A percentile compares a stretch with the other conserved stretches of the same genome.
Conservation (phyloP, 1,140 invertebrate genomes). For the Agraylea sexmaculata region DNA sequence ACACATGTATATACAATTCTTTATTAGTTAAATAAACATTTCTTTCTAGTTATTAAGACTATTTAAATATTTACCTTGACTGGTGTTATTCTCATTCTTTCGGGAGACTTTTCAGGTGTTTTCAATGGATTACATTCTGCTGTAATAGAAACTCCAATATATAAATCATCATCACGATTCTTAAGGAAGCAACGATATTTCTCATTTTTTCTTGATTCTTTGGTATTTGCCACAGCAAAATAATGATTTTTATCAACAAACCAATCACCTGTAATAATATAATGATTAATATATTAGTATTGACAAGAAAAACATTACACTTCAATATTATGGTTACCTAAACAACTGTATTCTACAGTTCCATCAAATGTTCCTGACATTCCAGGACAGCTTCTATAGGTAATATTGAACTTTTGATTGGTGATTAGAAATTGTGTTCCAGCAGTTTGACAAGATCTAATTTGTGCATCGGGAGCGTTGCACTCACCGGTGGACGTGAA, state of each 20-base stretch:
- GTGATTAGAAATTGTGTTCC: slow-evolving; percentile 92
- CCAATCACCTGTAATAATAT: slow-evolving; percentile 60
- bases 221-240: slow-evolving; percentile 88
- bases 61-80: slow-evolving; percentile 41
- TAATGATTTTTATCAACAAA: slow-evolving; percentile 91
- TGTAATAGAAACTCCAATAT: slow-evolving; percentile 81
- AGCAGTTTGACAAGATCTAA: slow-evolving; percentile 88
- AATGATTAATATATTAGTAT: background rate
- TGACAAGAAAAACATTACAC: background rate
- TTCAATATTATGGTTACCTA: slow-evolving; percentile 41
- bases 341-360: slow-evolving; percentile 83
- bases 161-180: slow-evolving; percentile 87
- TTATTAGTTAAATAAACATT: background rate
- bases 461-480: slow-evolving; percentile 72
- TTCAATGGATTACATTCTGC: slow-evolving; percentile 85
- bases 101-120: slow-evolving; percentile 85
- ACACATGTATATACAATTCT: no score
- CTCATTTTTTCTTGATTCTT: slow-evolving; percentile 87
- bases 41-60: background rate
- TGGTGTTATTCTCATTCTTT: slow-evolving; percentile 76
- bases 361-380: slow-evolving; percentile 76
- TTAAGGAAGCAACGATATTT: slow-evolving; percentile 88
- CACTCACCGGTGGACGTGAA: slow-evolving; percentile 88
- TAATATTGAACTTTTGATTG: slow-evolving; percentile 95
- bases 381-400: slow-evolving; percentile 78